Base-by-base conservation (phyloP, 2,113 vertebrate genomes). In the Motacilla tschutschensis region DNA sequence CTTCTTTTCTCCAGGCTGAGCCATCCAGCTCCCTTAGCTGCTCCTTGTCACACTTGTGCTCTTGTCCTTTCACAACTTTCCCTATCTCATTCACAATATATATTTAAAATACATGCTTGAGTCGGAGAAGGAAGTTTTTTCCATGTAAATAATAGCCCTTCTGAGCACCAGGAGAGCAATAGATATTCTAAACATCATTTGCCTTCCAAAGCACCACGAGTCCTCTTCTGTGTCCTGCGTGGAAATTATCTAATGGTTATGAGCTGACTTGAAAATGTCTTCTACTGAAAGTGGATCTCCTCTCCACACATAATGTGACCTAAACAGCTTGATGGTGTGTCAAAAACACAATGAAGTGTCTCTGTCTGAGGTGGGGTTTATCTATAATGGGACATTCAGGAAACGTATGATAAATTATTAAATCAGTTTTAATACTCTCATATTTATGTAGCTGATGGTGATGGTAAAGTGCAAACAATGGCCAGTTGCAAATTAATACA, bases 21-120 rank as follows among this genome's bases (percentile, higher is more conserved):
- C 6, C 24, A 15, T 1, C 4, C 41, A 20, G 16, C 43, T 73
- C 35, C 31, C 43, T 73, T 50, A 47, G 19, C 12, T 0, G 1
- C 35, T 82, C 10, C 25, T 17, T 63, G 22, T 72, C 24, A 55
- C 24, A 25, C 20, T 29, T 55, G 19, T 72, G 24, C 67, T 82
- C 29, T 47, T 35, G 4, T 35, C 19, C 31, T 64, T 82, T 82
- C 40, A 29, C 48, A 29, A 17, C 35, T 40, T 47, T 16, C 31
- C 35, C 18, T 25, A 4, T 53, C 38, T 64, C 48, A 73, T 44
- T 64, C 66, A 55, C 57, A 64, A 26, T 20, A 33, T 10, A 12
- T 59, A 31, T 55, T 65, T 46, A 19, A 55, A 82, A 59, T 19
- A 48, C 0, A 16, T 16, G 14, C 41, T 47, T 75, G 43, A 53